Evolutionary conservation across 2,797 vertebrate genomes (phyloP).

Genomic region (Anabacerthia variegaticeps): DNA sequence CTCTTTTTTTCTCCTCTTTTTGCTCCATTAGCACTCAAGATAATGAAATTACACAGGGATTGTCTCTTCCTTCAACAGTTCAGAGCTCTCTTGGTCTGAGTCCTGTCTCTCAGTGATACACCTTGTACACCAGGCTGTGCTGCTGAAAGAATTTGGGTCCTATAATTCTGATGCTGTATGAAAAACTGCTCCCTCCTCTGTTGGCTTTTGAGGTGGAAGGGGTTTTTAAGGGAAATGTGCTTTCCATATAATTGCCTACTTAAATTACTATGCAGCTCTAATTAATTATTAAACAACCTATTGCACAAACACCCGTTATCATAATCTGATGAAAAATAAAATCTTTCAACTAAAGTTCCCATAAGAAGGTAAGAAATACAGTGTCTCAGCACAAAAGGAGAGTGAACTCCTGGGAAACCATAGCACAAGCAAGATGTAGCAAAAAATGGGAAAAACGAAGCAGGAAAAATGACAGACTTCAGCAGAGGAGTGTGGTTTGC

Average conservation of each 20-base stretch:
- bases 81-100: background rate
- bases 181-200: background rate
- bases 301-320: background rate
- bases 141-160: background rate
- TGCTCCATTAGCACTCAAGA: background rate
- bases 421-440: background rate
- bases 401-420: background rate
- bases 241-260: background rate
- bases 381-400: background rate
- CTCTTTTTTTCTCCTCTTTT: background rate
- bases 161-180: fast-evolving
- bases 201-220: background rate
- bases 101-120: background rate
- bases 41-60: background rate
- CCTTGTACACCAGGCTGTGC: background rate
- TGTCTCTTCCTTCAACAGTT: background rate
- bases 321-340: background rate
- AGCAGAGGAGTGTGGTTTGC: background rate
- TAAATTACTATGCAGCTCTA: background rate
- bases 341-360: background rate
- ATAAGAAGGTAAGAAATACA: background rate
- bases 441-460: background rate
- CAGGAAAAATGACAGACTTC: background rate
- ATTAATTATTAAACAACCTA: background rate
- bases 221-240: background rate